These are phyloP conservation scores for Piaya cayana DNA, from an alignment of 2,113 vertebrate genomes.

Conservation along the genomic window DNA sequence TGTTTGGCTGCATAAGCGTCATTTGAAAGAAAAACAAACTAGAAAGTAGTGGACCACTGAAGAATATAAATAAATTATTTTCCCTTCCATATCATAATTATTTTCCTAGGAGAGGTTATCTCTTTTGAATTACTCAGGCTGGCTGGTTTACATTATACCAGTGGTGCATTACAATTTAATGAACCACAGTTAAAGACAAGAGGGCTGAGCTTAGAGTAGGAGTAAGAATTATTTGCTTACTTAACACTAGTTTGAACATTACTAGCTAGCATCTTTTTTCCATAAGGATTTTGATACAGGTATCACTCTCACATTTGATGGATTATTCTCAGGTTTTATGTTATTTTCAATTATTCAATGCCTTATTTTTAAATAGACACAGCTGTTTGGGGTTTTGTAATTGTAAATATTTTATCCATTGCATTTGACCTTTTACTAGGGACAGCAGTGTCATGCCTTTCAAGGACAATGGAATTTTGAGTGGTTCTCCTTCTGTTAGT, in stretches of 20 bases:
- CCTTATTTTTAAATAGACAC: constrained; percentile 3
- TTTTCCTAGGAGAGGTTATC: constrained; percentile 28
- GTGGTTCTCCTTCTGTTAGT: neutral
- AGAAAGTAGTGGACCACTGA: neutral
- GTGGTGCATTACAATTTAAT: constrained; percentile 49
- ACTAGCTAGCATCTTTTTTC: neutral
- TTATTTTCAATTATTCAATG: neutral
- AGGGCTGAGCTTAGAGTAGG: constrained; percentile 27
- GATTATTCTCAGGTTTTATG: neutral
- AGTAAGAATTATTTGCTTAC: constrained; percentile 15
- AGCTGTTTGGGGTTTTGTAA: neutral
- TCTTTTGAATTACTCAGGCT: constrained; percentile 66
- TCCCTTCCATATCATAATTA: neutral
- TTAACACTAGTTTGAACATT: neutral
- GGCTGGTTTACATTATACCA: constrained; percentile 58
- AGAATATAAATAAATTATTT: constrained; percentile 36
- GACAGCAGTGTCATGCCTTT: neutral
- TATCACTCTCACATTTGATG: neutral
- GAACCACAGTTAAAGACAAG: constrained; percentile 39
- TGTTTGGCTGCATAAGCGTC: neutral
- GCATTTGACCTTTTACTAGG: constrained; percentile 33
- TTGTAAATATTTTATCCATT: constrained; percentile 18
- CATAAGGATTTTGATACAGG: neutral
- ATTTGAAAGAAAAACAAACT: constrained; percentile 25
- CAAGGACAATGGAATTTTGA: neutral